Conservation (phyloP, 2,113 vertebrate genomes). For the Campylomormyrus numenius region DNA sequence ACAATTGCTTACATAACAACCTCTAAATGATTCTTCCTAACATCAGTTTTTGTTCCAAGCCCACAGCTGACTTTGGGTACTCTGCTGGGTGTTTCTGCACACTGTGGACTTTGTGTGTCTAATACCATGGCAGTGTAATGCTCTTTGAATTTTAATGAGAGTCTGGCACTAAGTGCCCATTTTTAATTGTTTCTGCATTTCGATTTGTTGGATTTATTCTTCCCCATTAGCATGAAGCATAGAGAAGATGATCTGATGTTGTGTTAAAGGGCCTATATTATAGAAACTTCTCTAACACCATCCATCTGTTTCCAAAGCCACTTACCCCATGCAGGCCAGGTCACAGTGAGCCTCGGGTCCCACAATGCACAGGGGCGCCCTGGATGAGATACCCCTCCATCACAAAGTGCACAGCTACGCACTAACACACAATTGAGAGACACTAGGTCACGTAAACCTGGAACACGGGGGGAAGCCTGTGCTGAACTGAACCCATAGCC, state of each 20-base stretch:
- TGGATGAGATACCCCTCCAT: not conserved
- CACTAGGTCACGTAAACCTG: not conserved
- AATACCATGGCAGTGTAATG: not conserved
- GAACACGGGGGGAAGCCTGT: not conserved
- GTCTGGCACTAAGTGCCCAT: not conserved
- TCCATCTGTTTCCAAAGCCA: not conserved
- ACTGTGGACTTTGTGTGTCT: not conserved
- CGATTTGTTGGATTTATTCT: not conserved
- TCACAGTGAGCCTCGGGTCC: not conserved
- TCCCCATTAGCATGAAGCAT: not conserved
- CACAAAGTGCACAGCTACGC: not conserved
- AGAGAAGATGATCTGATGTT: not conserved
- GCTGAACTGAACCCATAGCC: not conserved
- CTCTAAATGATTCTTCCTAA: conserved; percentile 67
- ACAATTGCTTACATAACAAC: conserved; percentile 62
- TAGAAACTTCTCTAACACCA: not conserved
- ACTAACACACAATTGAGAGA: not conserved
- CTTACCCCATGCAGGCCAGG: not conserved
- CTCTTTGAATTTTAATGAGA: not conserved
- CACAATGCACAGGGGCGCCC: not conserved
- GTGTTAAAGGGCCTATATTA: not conserved
- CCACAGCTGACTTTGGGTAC: not conserved
- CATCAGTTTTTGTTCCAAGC: conserved; percentile 60
- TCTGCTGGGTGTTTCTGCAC: not conserved
- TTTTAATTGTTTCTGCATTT: not conserved